Evolutionary conservation across 2,797 vertebrate species (phyloP), one percentile per base, ranked within the genome.

Genomic region (Bothrops alternatus): DNA sequence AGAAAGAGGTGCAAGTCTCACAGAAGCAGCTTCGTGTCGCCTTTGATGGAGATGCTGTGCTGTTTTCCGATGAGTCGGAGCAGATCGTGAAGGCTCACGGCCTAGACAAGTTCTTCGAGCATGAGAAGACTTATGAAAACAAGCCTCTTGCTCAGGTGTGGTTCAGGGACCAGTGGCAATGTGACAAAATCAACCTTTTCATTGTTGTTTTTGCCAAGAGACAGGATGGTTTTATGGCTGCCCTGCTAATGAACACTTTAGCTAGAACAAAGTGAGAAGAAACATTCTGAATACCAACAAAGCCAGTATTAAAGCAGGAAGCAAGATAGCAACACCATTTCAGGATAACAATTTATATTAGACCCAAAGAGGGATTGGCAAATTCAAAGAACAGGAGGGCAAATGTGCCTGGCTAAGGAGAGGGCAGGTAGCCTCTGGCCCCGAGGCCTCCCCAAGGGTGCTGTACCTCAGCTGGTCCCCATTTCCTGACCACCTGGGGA

Each of bases 41-140:
- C 0, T 99, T 99, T 5, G 99, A 99, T 0, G 99, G 99, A 0
- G 99, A 99, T 0, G 99, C 99, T 0, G 99, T 99, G 57, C 99
- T 99, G 69, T 99, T 99, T 96, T 99, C 99, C 0, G 99, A 99
- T 0, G 99, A 99, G 96, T 99, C 99, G 0, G 99, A 99, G 94
- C 98, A 98, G 95, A 99, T 99, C 11, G 99, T 99, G 93, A 99
- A 99, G 95, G 98, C 99, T 91, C 99, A 99, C 0, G 99, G 99
- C 47, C 97, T 99, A 94, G 99, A 99, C 97, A 98, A 97, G 96
- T 99, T 99, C 98, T 99, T 99, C 0, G 98, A 99, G 91, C 99
- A 99, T 0, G 99, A 99, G 93, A 98, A 97, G 94, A 97, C 98
- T 11, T 98, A 99, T 0, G 99, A 99, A 96, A 98, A 99, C 98